Base-by-base conservation (phyloP, 1,140 invertebrate species). In the Drosophila suzukii region DNA sequence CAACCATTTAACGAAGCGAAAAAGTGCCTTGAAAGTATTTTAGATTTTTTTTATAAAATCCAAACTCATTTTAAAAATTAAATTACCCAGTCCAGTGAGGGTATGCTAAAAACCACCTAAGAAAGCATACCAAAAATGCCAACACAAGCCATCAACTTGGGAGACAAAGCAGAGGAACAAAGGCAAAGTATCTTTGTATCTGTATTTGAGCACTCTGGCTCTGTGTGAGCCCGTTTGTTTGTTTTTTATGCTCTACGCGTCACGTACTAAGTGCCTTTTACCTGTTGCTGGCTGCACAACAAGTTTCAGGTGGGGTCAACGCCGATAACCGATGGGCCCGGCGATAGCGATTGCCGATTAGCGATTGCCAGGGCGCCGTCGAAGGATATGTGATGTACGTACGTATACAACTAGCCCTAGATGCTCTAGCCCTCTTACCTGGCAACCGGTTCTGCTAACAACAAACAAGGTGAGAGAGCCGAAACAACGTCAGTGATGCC, bases 81-180 rank as follows among this genome's bases (percentile, higher is more conserved):
- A 1, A 11, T 20, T 72, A 70, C 53, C 53, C 51, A 3, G 8
- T 51, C 15, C 13, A 27, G 27, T n/a, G 4, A 51, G 46, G 4
- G 65, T 7, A 15, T 38, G 4, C 30, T n/a, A 53, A 53, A 53
- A 68, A 68, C 60, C 59, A 66, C 46, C 65, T 68, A 68, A 68
- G 65, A 68, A 68, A 68, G 65, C 65, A 68, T 46, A 68, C 60
- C 65, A 68, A 68, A 68, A 66, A 68, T 68, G 65, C 65, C 60
- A 68, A 53, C 60, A 15, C 46, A 65, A 65, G 59, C 62, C 47
- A 43, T 68, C 38, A 68, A 65, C 46, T 67, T 36, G 65, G 65
- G 17, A 17, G 47, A 67, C 59, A 41, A 62, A 44, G 38, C 38
- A 51, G 38, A 38, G 47, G 44, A 55, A 63, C 59, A 63, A 71